phyloP scores from a whole-genome alignment of 2,797 vertebrate genomes.

The Thamnophis elegans region DNA sequence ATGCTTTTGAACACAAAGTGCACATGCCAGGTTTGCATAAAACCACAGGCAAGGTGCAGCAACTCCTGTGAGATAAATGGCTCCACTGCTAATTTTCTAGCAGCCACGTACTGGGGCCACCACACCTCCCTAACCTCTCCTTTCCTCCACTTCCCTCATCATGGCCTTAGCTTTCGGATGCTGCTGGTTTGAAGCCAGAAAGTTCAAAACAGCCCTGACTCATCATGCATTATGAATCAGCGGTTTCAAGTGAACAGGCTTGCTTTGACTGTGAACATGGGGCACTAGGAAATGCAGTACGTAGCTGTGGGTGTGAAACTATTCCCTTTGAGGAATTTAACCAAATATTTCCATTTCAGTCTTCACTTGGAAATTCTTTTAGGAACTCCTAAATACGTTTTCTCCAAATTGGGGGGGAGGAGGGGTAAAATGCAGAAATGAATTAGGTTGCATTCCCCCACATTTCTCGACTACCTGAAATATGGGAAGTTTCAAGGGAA shows the following conservation, averaged over 20 bases:
- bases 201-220: not conserved
- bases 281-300: not conserved
- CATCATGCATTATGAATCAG: constrained; percentile 19
- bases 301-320: constrained; percentile 2
- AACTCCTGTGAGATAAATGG: rapidly evolving
- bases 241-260: not conserved
- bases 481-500: not conserved
- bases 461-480: not conserved
- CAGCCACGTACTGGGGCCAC: not conserved
- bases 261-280: not conserved
- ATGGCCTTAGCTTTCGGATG: rapidly evolving
- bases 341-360: not conserved
- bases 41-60: not conserved
- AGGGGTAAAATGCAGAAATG: not conserved
- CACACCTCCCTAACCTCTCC: not conserved
- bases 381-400: not conserved
- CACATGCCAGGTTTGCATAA: not conserved
- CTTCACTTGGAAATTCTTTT: not conserved
- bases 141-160: not conserved
- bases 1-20: not conserved
- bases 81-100: not conserved
- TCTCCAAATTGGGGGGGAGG: not conserved
- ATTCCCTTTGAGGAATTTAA: not conserved
- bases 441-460: not conserved
- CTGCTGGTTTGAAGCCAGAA: not conserved